phyloP scores from a whole-genome alignment of 2,113 vertebrate genomes.

The Ploceus nigricollis region DNA sequence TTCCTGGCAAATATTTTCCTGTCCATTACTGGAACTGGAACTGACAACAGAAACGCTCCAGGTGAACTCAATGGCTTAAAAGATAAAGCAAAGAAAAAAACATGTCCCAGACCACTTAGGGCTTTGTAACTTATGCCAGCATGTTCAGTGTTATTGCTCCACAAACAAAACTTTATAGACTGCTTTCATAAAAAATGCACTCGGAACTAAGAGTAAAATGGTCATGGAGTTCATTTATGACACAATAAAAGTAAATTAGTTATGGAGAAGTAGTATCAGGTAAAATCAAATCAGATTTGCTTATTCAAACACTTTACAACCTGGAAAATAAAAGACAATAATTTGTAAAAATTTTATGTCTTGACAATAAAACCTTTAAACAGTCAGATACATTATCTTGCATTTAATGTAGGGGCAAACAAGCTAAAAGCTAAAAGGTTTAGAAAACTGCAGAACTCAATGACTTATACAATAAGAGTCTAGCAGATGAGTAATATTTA shows the following conservation, averaged over 20 bases:
- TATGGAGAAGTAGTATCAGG: slow-evolving; percentile 28
- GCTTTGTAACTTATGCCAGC: background rate
- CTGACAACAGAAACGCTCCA: background rate
- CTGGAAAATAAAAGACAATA: slow-evolving; percentile 50
- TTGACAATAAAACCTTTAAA: slow-evolving; percentile 53
- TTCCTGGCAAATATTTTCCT: background rate
- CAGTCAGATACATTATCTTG: slow-evolving; percentile 17
- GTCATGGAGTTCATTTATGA: slow-evolving; percentile 56
- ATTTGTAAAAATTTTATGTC: slow-evolving; percentile 31
- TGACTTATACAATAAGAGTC: slow-evolving; percentile 10
- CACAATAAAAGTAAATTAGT: slow-evolving; percentile 64
- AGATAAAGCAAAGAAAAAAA: background rate
- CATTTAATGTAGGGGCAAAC: background rate
- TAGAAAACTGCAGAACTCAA: slow-evolving; percentile 37
- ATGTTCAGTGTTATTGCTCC: background rate
- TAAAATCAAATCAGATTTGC: slow-evolving; percentile 50
- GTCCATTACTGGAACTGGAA: background rate
- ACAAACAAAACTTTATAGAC: slow-evolving; percentile 30
- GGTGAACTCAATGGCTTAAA: slow-evolving; percentile 24
- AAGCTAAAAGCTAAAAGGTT: slow-evolving; percentile 20
- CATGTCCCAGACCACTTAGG: background rate
- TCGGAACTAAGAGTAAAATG: slow-evolving; percentile 4
- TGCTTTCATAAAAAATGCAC: slow-evolving; percentile 33
- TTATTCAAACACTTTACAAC: slow-evolving; percentile 51
- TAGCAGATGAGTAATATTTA: background rate